These are phyloP conservation scores for Coelogynopora nodosa DNA, from an alignment of 2,888 invertebrate genomes.

Conservation along the genomic window DNA sequence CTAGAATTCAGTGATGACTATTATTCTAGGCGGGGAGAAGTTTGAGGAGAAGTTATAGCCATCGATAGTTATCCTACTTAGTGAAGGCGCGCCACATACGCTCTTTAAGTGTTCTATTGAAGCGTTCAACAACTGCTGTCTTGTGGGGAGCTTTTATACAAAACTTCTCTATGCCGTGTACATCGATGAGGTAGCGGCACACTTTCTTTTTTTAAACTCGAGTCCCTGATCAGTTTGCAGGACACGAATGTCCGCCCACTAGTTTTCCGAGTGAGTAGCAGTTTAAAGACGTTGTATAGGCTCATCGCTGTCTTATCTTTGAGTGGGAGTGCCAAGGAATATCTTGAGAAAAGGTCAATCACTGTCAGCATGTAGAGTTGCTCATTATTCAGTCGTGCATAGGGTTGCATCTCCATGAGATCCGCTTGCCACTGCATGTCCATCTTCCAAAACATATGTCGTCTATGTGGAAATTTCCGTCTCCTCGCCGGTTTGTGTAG, in stretches of 20 bases:
- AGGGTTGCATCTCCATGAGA: background rate
- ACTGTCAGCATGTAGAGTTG: background rate
- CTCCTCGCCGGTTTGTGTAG: background rate
- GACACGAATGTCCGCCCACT: background rate
- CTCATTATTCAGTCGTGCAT: background rate
- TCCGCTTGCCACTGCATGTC: constrained; percentile 24
- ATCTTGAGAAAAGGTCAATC: background rate
- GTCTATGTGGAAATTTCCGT: constrained; percentile 3
- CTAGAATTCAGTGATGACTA: background rate
- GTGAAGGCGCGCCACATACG: background rate
- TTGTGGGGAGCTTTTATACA: background rate
- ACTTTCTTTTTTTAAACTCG: background rate
- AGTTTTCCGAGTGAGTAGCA: background rate
- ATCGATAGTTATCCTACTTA: background rate
- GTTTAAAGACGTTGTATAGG: background rate
- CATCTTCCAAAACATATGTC: background rate
- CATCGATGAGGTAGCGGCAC: background rate
- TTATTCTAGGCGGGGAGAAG: background rate
- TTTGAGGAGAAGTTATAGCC: background rate
- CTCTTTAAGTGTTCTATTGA: background rate
- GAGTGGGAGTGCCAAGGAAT: background rate
- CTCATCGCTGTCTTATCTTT: background rate
- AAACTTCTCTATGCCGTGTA: background rate
- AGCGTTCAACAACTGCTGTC: background rate
- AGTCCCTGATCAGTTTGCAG: constrained; percentile 18